Evolutionary conservation across 2,113 vertebrate species (phyloP).

Genomic region (Hippocampus comes): DNA sequence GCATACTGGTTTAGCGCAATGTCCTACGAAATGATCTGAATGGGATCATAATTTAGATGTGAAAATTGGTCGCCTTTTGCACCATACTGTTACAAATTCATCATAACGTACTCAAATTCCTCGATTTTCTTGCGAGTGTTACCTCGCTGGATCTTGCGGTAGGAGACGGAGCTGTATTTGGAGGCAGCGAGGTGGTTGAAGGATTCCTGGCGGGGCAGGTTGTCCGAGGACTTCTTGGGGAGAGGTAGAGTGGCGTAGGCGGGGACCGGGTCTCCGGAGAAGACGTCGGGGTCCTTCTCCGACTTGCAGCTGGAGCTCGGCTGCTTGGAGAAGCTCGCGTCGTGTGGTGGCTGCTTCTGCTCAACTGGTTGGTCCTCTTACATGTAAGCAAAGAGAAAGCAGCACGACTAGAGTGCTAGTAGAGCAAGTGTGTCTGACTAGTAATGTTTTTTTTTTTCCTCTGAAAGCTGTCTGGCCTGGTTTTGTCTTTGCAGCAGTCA

Average conservation of each 20-base stretch:
- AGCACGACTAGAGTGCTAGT: not conserved
- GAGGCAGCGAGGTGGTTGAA: conserved; percentile 78
- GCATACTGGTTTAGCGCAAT: no score
- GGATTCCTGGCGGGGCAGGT: conserved; percentile 54
- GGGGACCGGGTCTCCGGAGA: conserved; percentile 43
- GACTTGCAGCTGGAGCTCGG: conserved; percentile 4
- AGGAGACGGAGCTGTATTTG: conserved; percentile 90
- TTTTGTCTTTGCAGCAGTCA: no score
- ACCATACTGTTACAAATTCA: conserved; percentile 52
- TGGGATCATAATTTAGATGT: not conserved
- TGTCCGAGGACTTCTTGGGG: conserved; percentile 47
- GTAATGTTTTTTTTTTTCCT: no score
- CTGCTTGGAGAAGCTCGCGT: not conserved
- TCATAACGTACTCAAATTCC: conserved; percentile 89
- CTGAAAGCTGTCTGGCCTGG: no score
- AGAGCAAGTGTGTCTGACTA: not conserved
- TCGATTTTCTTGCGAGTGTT: conserved; percentile 91
- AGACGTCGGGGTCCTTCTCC: conserved; percentile 13
- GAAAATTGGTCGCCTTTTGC: not conserved
- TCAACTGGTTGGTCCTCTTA: conserved; percentile 21
- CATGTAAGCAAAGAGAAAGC: conserved; percentile 1
- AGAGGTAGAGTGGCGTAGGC: conserved; percentile 50
- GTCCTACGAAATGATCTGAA: not conserved
- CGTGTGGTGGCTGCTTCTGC: conserved; percentile 6
- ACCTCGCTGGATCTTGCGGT: conserved; percentile 88